Evolutionary conservation across 2,888 invertebrate species (phyloP).

Genomic region (Drosophila maculinotata): DNA sequence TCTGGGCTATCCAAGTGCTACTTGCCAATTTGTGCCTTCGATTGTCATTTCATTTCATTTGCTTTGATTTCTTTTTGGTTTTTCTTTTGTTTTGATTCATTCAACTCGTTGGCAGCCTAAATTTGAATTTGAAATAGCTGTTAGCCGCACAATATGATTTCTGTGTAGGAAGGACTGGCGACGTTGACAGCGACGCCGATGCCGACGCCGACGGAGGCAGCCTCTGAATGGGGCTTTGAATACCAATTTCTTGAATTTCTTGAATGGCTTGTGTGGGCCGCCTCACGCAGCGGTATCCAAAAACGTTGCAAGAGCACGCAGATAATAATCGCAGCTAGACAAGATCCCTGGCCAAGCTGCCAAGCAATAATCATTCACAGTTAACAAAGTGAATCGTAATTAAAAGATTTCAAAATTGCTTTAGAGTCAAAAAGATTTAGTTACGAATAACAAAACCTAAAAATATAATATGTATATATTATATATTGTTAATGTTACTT

Average conservation of each 20-base stretch:
- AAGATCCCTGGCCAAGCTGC: conserved; percentile 23
- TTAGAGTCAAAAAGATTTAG: too few species aligned
- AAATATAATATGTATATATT: too few species aligned
- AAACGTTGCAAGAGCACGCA: conserved; percentile 50
- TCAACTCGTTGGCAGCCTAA: conserved; percentile 57
- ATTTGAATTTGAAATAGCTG: conserved; percentile 48
- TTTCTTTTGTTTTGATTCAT: conserved; percentile 54
- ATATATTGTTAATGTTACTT: too few species aligned
- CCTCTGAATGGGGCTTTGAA: conserved; percentile 47
- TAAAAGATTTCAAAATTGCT: too few species aligned
- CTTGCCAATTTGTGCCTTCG: conserved; percentile 40
- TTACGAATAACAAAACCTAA: too few species aligned
- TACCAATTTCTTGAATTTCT: conserved; percentile 48
- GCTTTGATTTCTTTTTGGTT: conserved; percentile 19
- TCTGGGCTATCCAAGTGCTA: conserved; percentile 37
- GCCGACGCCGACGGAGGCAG: conserved; percentile 31
- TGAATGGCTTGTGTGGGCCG: conserved; percentile 57
- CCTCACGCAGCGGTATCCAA: conserved; percentile 57
- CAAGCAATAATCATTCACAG: conserved; percentile 37
- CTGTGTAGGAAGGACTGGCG: conserved; percentile 56
- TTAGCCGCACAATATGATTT: conserved; percentile 48
- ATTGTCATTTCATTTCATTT: conserved; percentile 18
- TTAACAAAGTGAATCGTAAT: neutral
- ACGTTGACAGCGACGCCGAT: conserved; percentile 4
- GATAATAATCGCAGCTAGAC: conserved; percentile 48